Evolutionary conservation across 2,888 invertebrate species (phyloP), one percentile per base, ranked within the genome.

Genomic region (Spisula solida): DNA sequence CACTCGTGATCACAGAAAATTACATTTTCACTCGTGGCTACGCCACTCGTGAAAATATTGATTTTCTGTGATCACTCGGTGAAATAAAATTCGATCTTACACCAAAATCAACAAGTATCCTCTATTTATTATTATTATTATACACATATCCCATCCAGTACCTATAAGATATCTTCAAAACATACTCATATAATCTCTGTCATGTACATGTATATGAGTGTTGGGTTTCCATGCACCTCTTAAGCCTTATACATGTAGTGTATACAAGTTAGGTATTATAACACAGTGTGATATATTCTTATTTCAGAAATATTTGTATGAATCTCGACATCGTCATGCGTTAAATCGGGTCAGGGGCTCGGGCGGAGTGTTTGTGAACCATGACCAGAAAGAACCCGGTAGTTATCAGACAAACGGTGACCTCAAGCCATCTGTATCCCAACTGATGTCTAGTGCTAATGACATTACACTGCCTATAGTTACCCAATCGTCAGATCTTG

Each of bases 261-360:
- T 51, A 1, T 51, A 51, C 51, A 10, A 8, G 12, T 14, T 1
- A 66, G 60, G 25, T 66, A 8, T 66, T 66, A 56, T 56, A 20
- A n/a, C 18, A 56, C 55, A 55, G 41, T 41, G 8, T 41, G 41
- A 41, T 55, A 55, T 55, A 8, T 18, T 56, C 1, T n/a, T n/a
- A 56, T 97, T 97, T 83, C 97, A 98, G 98, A 99, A 99, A 98
- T 99, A 99, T 96, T 97, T 99, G n/a, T 99, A 99, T 95, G 99
- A 99, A 97, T 99, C 99, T 0, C 97, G 99, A 80, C 99, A 99
- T 97, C 97, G 98, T 92, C 99, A 99, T 96, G 99, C 99, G 0
- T 98, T 99, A 98, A 99, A 99, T 96, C 97, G 99, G 95, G 98
- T 98, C 95, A 97, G 99, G 86, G 99, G 99, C 0, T 99, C 99